A percentile compares a stretch with the other conserved stretches of the same genome.
These are phyloP conservation scores for Zapornia atra DNA, from an alignment of 2,113 vertebrate genomes.

Conservation along the genomic window DNA sequence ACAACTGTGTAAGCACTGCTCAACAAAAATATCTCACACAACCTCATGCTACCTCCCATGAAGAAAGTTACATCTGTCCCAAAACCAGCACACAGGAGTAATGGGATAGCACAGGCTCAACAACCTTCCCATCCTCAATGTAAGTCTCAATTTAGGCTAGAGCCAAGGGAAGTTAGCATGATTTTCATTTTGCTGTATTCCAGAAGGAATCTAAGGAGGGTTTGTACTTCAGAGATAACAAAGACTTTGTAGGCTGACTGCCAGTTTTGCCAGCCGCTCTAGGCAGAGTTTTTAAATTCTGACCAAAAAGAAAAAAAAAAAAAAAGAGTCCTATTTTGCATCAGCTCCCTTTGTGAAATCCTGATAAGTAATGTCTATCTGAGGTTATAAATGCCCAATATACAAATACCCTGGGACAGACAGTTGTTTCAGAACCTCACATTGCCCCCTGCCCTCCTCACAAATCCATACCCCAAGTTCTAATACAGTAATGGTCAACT, in stretches of 20 bases:
- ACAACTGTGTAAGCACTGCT: no score
- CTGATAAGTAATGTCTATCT: background rate
- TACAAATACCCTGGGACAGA: background rate
- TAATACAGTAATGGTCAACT: background rate
- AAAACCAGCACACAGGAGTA: no score
- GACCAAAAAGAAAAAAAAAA: background rate
- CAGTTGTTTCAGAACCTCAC: background rate
- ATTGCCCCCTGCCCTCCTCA: fast-evolving
- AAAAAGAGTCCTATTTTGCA: background rate
- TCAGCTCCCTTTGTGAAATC: background rate
- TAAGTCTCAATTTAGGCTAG: background rate
- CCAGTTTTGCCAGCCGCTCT: background rate
- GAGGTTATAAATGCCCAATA: background rate
- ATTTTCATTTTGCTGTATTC: background rate
- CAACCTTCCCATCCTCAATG: background rate
- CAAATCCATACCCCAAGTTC: background rate
- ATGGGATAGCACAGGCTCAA: background rate
- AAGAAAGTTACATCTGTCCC: no score
- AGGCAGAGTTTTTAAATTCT: background rate
- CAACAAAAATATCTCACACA: no score
- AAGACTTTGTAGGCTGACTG: background rate
- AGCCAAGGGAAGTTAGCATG: background rate
- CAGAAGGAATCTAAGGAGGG: background rate
- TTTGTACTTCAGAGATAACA: background rate
- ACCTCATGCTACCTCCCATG: no score